Percentiles rank a stretch among this genome's conserved stretches.
These are phyloP conservation scores for Hydra vulgaris DNA, from an alignment of 30 jellyfish, hydroid and myxozoan genomes.

Conservation along the genomic window DNA sequence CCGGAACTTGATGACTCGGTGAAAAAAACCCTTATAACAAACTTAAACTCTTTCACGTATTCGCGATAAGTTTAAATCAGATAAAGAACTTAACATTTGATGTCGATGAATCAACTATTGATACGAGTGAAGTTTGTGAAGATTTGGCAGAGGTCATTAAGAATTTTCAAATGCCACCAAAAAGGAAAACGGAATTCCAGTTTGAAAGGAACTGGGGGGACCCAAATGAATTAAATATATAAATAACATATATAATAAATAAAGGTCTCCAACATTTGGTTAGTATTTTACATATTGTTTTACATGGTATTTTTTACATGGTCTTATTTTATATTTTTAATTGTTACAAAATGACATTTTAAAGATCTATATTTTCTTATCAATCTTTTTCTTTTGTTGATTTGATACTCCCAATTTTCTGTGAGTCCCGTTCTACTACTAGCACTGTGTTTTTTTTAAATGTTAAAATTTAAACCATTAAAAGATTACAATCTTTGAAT, in stretches of 20 bases:
- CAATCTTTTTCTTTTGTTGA: no score
- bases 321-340: not conserved
- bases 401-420: no score
- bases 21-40: not conserved
- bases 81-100: not conserved
- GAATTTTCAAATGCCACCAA: not conserved
- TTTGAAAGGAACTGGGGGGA: not conserved
- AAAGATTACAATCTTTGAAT: no score
- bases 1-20: not conserved
- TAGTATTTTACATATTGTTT: not conserved
- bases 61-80: not conserved
- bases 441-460: no score
- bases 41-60: not conserved
- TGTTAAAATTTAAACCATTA: no score
- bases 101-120: not conserved
- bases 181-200: not conserved
- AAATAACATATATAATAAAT: no score
- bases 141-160: not conserved
- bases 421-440: no score
- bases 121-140: not conserved
- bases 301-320: not conserved
- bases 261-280: not conserved
- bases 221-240: not conserved
- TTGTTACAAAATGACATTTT: no score
- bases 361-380: no score